Evolutionary conservation across 2,113 vertebrate species (phyloP).

Genomic region (Kryptolebias marmoratus): DNA sequence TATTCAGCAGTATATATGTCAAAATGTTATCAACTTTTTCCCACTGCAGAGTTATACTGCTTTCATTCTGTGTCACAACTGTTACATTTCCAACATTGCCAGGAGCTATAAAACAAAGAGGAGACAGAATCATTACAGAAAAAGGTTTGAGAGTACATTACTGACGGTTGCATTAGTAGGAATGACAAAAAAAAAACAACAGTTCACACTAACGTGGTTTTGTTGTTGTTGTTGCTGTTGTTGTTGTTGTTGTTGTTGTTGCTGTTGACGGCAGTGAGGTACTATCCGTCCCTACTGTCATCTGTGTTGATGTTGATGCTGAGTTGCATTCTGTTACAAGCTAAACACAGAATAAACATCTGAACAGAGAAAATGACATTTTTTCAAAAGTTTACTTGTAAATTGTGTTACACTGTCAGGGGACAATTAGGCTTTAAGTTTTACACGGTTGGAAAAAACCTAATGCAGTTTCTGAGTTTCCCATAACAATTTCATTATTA

Average conservation of each 20-base stretch:
- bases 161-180: background rate
- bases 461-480: no score
- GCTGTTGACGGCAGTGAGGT: accelerated
- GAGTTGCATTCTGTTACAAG: background rate
- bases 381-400: background rate
- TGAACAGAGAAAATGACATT: background rate
- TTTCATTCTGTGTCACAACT: slow-evolving; percentile 17
- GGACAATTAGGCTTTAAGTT: background rate
- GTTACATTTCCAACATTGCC: background rate
- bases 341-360: slow-evolving; percentile 18
- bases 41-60: slow-evolving; percentile 55
- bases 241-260: background rate
- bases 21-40: accelerated
- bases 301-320: background rate
- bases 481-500: no score
- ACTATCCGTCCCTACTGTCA: accelerated
- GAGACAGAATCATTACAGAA: background rate
- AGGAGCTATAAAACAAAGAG: background rate
- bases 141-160: background rate
- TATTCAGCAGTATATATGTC: background rate
- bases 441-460: background rate
- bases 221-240: background rate
- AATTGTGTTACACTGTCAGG: background rate
- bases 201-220: slow-evolving; percentile 12
- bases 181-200: background rate